Evolutionary conservation across 2,888 invertebrate species (phyloP), one percentile per base, ranked within the genome.

Genomic region (Leptura quadrifasciata): DNA sequence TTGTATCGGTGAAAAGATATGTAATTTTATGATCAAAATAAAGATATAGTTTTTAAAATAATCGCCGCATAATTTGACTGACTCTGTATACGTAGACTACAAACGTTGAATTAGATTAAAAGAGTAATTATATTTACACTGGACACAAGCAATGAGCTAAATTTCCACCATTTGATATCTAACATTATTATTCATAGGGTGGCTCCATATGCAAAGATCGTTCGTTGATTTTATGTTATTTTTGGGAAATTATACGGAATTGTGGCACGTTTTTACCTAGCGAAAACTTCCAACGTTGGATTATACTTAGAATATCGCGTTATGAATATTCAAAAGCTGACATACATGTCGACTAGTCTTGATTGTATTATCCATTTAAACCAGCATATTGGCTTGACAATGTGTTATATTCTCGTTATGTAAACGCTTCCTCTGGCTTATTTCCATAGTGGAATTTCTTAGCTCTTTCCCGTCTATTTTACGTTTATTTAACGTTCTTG

Each of bases 291-390:
- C 74, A 61, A 24, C n/a, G 65, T 27, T 63, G 77, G 77, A 76
- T 81, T 80, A 76, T 74, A 77, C 79, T 79, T 78, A 78, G 74
- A 75, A 79, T 76, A 73, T 74, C 70, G 24, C 71, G 77, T 70
- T 72, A 79, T 81, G 81, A 81, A 81, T 81, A 81, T 81, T 79
- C 81, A 81, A 55, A 73, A 76, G 71, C n/a, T 10, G 47, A 15
- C 76, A 78, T 80, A 76, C 80, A 80, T 76, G 80, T 60, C 73
- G 67, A 63, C 76, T 57, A 65, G 57, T 27, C 72, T 54, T 64
- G 72, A 72, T 64, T 72, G 64, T 72, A 64, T 64, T 75, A 79
- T 74, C 79, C 79, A 76, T 79, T 79, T 77, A 75, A 73, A 68
- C 54, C 69, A 54, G 55, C 68, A 55, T 68, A 68, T 68, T 68